Percentiles rank a stretch among this genome's conserved stretches.
phyloP scores from a whole-genome alignment of 2,888 invertebrate species.

The Drepanosiphum platanoidis region DNA sequence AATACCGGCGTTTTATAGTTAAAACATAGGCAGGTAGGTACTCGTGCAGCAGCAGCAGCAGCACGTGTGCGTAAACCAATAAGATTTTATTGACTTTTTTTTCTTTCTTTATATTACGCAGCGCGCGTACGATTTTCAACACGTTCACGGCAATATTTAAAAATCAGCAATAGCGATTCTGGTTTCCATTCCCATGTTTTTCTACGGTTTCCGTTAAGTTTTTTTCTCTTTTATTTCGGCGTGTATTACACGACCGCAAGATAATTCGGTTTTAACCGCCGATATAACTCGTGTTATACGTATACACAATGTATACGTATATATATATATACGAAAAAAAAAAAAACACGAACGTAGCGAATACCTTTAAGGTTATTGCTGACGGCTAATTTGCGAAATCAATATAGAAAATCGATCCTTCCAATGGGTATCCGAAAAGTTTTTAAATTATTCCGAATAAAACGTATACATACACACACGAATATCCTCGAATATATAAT shows the following conservation, averaged over 20 bases:
- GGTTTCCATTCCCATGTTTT: slow-evolving; percentile 24
- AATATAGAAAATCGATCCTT: slow-evolving; percentile 28
- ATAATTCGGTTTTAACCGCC: slow-evolving; percentile 25
- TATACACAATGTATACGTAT: neutral
- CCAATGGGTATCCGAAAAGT: neutral
- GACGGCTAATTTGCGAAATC: slow-evolving; percentile 15
- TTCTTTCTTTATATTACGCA: neutral
- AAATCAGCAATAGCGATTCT: neutral
- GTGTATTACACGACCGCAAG: slow-evolving; percentile 33
- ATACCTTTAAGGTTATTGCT: slow-evolving; percentile 26
- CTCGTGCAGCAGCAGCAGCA: neutral
- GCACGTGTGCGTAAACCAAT: neutral
- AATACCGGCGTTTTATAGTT: neutral
- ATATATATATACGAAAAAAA: neutral
- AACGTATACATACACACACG: neutral
- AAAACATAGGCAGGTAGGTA: neutral
- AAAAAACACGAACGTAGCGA: slow-evolving; percentile 1
- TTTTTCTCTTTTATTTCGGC: slow-evolving; percentile 21
- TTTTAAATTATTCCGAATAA: neutral
- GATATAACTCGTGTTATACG: neutral
- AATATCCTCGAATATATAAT: neutral
- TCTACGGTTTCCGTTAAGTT: slow-evolving; percentile 41
- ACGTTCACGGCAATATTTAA: neutral
- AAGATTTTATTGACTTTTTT: neutral
- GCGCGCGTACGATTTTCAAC: neutral